Evolutionary conservation across 2,113 vertebrate species (phyloP), one percentile per base, ranked within the genome.

Genomic region (Sylvilagus bachmani): DNA sequence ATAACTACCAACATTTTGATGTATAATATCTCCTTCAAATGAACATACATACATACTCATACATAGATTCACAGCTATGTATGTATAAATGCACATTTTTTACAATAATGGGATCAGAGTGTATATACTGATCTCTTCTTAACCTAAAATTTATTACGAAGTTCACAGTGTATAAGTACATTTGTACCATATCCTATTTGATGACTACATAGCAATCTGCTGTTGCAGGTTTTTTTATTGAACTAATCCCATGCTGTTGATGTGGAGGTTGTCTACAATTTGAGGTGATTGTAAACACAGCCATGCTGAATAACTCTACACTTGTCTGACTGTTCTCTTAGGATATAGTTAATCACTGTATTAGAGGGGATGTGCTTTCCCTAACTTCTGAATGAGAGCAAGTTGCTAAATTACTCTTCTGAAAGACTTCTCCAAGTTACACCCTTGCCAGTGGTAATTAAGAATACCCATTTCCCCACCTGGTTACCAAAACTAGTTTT

Each of bases 81-180:
- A 8, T n/a, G 2, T 51, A 16, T 36, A 51, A 33, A 13, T 61
- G 24, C 12, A 33, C 22, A 44, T 33, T 86, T 62, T 94, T 86
- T 58, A 33, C 21, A 74, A 80, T 75, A 74, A 87, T 25, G 64
- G 8, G 33, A 62, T 70, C 17, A 21, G 19, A 58, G 19, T 19
- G 19, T 19, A 86, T 62, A 36, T 29, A 92, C 31, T 83, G 25
- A 58, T 77, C 66, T 11, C 21, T 91, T 83, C 71, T 77, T 49
- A 96, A 93, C 3, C 25, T 77, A 73, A 67, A 61, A 67, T 53
- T 49, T 88, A 44, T 89, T 86, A 82, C 73, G 19, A 79, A 67
- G 17, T 86, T 69, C 5, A 10, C 78, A 38, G 70, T 21, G 31
- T 53, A 91, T 81, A 70, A 86, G 82, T 71, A 91, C 36, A 66